Evolutionary conservation across 2,888 invertebrate species (phyloP).

Genomic region (Saturnia pavonia): DNA sequence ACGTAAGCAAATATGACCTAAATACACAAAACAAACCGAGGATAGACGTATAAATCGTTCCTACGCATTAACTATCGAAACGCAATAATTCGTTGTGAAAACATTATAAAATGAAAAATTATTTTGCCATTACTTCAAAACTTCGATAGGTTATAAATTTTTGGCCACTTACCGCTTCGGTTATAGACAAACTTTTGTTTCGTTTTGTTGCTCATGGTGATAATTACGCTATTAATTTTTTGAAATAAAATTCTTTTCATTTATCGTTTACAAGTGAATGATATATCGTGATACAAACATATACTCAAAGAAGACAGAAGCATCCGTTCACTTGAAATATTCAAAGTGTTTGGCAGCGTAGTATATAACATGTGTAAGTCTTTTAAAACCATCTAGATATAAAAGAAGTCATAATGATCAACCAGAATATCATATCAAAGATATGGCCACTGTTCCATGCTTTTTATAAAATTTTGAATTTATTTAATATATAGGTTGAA

Average conservation of each 20-base stretch:
- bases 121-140: constrained; percentile 13
- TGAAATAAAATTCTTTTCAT: neutral
- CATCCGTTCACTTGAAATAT: neutral
- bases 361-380: too few species aligned
- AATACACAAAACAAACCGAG: constrained; percentile 18
- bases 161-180: neutral
- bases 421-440: too few species aligned
- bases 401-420: too few species aligned
- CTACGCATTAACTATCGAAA: constrained; percentile 4
- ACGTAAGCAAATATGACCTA: constrained; percentile 22
- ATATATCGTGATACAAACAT: neutral
- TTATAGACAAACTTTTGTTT: neutral
- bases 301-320: neutral
- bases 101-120: constrained; percentile 14
- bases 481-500: too few species aligned
- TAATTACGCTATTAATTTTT: neutral
- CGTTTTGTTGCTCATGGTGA: neutral
- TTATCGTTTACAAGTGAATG: neutral
- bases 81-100: constrained; percentile 12
- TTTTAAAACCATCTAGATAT: too few species aligned
- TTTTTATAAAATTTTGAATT: too few species aligned
- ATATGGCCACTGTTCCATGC: too few species aligned
- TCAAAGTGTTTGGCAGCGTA: neutral
- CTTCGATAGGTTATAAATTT: constrained; percentile 11
- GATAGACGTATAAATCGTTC: constrained; percentile 16